phyloP scores from a whole-genome alignment of 2,113 vertebrate genomes.

The Nesogale talazaci region DNA sequence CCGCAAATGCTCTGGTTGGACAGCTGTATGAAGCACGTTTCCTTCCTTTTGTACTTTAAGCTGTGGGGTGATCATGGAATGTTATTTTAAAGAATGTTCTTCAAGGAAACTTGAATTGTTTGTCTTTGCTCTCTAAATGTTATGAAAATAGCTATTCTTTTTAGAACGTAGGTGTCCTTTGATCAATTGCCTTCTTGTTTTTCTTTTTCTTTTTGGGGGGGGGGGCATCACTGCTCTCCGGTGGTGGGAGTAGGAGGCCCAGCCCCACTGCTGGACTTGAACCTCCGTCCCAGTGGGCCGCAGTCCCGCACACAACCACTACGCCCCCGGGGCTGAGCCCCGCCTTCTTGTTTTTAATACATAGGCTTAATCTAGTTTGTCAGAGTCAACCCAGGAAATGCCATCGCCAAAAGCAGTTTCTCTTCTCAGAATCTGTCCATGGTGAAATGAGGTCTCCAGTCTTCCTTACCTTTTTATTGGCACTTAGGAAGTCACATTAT shows the following conservation, averaged over 20 bases:
- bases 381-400: slow-evolving; percentile 26
- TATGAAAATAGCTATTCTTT: slow-evolving; percentile 20
- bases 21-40: slow-evolving; percentile 2
- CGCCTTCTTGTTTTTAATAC: no score
- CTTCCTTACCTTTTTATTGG: slow-evolving; percentile 18
- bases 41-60: slow-evolving; percentile 40
- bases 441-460: neutral
- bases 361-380: slow-evolving; percentile 17
- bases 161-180: slow-evolving; percentile 17
- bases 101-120: slow-evolving; percentile 43
- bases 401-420: slow-evolving; percentile 10
- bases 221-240: no score
- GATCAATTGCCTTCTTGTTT: slow-evolving; percentile 37
- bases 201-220: no score
- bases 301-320: no score
- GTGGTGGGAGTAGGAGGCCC: no score
- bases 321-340: no score
- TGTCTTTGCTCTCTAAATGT: slow-evolving; percentile 51
- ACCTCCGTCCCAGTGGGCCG: no score
- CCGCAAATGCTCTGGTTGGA: neutral
- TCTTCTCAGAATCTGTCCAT: slow-evolving; percentile 8
- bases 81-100: neutral
- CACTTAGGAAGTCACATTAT: neutral
- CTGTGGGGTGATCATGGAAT: neutral
- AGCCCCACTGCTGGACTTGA: no score